These are phyloP conservation scores for Poeciliopsis presidionis DNA, from an alignment of 2,797 vertebrate genomes.

Conservation along the genomic window DNA sequence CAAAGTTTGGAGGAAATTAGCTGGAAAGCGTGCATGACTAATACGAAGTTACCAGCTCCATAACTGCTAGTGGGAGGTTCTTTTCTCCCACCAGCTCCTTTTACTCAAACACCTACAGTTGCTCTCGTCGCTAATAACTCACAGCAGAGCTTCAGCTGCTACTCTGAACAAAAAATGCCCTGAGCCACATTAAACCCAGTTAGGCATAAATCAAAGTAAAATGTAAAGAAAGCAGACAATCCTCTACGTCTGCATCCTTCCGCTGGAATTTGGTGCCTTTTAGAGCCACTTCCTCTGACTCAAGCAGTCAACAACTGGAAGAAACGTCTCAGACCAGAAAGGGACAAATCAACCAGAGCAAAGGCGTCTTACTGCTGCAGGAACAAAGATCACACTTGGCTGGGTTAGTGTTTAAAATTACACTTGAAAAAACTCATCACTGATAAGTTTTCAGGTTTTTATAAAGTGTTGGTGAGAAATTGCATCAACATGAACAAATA, in stretches of 20 bases:
- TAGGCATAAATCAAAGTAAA: not conserved
- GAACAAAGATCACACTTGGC: not conserved
- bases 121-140: conserved; percentile 1
- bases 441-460: not conserved
- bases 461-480: not conserved
- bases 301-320: conserved; percentile 12
- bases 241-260: not conserved
- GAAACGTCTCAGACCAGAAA: conserved; percentile 22
- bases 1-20: not conserved
- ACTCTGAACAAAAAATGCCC: conserved; percentile 5
- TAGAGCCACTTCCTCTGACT: conserved; percentile 27
- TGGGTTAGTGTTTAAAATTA: not conserved
- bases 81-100: not conserved
- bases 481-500: too few species aligned
- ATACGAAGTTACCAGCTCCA: conserved; percentile 18
- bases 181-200: not conserved
- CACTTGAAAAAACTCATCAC: not conserved
- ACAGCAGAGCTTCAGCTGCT: not conserved
- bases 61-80: conserved; percentile 16
- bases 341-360: conserved; percentile 8
- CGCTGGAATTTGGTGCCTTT: not conserved
- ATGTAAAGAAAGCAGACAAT: not conserved
- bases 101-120: not conserved
- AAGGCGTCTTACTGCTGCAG: not conserved
- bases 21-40: conserved; percentile 15